Base-by-base conservation (phyloP, 2,113 vertebrate species). In the Otolemur garnettii region DNA sequence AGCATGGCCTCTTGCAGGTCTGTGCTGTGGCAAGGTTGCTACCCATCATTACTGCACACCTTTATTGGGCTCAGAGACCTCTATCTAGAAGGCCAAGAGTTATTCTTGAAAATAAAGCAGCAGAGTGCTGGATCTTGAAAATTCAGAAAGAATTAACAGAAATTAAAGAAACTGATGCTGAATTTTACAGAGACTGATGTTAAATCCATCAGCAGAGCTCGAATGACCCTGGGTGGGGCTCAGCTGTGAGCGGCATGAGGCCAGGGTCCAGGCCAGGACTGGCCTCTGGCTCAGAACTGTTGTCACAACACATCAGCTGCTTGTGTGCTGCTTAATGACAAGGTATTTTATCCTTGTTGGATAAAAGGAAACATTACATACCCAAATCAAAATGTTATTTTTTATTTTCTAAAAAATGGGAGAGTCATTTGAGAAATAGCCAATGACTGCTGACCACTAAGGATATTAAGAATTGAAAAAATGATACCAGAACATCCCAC, bases 251-350 rank as follows among this genome's bases (percentile, higher is more conserved):
- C 30, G 7, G 11, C 26, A 0, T 30, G 28, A 6, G 42, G 28
- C 15, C 0, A 3, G 1, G 18, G 53, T 26, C 38, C 50, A 45
- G 21, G 1, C 2, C 4, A 2, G 6, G 0, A 3, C 38, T 0
- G 59, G 22, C 15, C 24, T n/a, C 53, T 12, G 88, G 1, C 3
- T 64, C 75, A 33, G n/a, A 13, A 24, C 2, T 19, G 35, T 10
- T 3, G 1, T 42, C 7, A 1, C 0, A 5, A 53, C 22, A 35
- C 50, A 0, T 5, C 0, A 55, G 28, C 55, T 19, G 21, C 78
- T 57, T 12, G 1, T 35, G 50, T 33, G n/a, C 12, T 17, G 30
- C 6, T 57, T 72, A 5, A 14, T 10, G 88, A 62, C 14, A 17
- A 7, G 22, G 21, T 3, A 22, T 69, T 62, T 75, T 53, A n/a